These are phyloP conservation scores for Callopanchax toddi DNA, from an alignment of 2,113 vertebrate species.

Conservation along the genomic window DNA sequence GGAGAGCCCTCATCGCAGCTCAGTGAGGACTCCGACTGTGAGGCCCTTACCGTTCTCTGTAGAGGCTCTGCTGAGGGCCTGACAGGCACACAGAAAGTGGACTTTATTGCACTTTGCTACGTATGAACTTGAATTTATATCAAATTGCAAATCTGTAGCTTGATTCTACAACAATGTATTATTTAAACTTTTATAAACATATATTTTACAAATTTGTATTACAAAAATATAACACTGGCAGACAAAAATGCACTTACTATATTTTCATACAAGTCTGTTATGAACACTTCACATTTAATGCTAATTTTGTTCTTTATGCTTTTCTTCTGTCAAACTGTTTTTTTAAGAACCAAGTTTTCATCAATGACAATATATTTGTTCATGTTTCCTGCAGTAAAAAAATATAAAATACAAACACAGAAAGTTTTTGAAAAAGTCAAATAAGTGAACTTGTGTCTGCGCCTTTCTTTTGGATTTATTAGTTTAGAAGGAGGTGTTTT, in stretches of 20 bases:
- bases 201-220: slow-evolving; percentile 41
- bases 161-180: slow-evolving; percentile 20
- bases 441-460: too few species aligned
- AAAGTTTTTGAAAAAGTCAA: too few species aligned
- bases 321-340: too few species aligned
- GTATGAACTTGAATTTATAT: slow-evolving; percentile 17
- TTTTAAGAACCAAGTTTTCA: slow-evolving; percentile 16
- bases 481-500: too few species aligned
- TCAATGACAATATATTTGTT: slow-evolving; percentile 1
- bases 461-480: too few species aligned
- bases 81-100: slow-evolving; percentile 35
- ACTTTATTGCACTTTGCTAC: slow-evolving; percentile 42
- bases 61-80: slow-evolving; percentile 79
- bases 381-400: neutral
- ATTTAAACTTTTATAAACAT: slow-evolving; percentile 2
- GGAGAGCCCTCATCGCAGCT: slow-evolving; percentile 60
- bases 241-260: neutral
- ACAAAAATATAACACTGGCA: slow-evolving; percentile 1
- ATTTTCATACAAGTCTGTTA: slow-evolving; percentile 6
- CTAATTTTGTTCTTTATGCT: too few species aligned
- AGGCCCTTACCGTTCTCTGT: slow-evolving; percentile 77
- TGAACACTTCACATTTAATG: too few species aligned
- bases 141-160: slow-evolving; percentile 9
- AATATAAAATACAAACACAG: slow-evolving; percentile 45
- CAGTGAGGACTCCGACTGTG: slow-evolving; percentile 59